These are phyloP conservation scores for Andricus quercusramuli DNA, from an alignment of 2,888 invertebrate species.

Conservation along the genomic window DNA sequence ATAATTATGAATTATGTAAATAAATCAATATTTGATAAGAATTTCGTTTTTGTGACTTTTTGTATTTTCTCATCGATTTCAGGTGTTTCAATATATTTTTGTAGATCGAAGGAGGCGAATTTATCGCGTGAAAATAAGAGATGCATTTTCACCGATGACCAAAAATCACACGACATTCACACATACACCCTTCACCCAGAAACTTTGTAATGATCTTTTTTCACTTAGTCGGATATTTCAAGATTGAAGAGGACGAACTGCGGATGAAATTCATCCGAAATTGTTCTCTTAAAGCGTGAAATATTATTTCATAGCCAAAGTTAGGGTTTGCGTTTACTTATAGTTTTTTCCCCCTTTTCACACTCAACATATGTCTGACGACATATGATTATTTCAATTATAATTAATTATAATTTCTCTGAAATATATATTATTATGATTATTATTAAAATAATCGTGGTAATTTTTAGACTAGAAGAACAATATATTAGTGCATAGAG, in stretches of 20 bases:
- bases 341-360: slow-evolving; percentile 56
- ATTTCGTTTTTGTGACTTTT: background rate
- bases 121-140: slow-evolving; percentile 50
- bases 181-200: slow-evolving; percentile 49
- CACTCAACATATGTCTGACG: slow-evolving; percentile 65
- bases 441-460: slow-evolving; percentile 71
- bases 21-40: background rate
- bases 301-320: slow-evolving; percentile 74
- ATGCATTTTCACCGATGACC: slow-evolving; percentile 60
- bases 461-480: slow-evolving; percentile 76
- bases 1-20: background rate
- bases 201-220: slow-evolving; percentile 54
- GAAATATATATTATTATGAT: slow-evolving; percentile 66
- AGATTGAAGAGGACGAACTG: slow-evolving; percentile 54
- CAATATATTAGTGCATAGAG: slow-evolving; percentile 76
- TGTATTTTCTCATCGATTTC: slow-evolving; percentile 24
- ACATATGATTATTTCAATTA: slow-evolving; percentile 61
- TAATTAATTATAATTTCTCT: slow-evolving; percentile 63
- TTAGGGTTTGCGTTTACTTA: slow-evolving; percentile 70
- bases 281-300: slow-evolving; percentile 62
- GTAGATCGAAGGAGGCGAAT: background rate
- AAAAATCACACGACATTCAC: slow-evolving; percentile 55
- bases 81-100: slow-evolving; percentile 17
- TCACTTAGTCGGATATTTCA: slow-evolving; percentile 60
- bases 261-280: slow-evolving; percentile 48